Evolutionary conservation across 30 jellyfish, hydroid and myxozoan species (phyloP), one percentile per base, ranked within the genome.

Genomic region (Turritopsis dohrnii): DNA sequence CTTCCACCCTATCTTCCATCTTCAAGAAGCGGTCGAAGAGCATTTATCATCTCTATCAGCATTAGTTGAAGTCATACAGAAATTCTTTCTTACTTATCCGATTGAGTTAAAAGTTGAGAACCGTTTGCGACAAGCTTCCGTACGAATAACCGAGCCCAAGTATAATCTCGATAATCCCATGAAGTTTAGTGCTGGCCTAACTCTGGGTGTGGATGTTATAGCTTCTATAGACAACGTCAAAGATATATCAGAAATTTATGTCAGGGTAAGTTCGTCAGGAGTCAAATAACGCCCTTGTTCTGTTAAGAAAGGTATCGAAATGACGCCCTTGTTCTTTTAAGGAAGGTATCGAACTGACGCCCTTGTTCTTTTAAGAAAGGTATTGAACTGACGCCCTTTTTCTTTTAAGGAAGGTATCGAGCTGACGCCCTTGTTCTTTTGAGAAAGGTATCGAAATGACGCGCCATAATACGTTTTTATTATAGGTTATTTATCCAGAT

Each of bases 401-500:
- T n/a, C n/a, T n/a, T n/a, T n/a, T n/a, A n/a, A n/a, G n/a, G n/a
- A n/a, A n/a, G n/a, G n/a, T n/a, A n/a, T n/a, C n/a, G n/a, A n/a
- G n/a, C n/a, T n/a, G n/a, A n/a, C n/a, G 24, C 21, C n/a, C n/a
- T 72, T 17, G 31, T 19, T 19, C n/a, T n/a, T n/a, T n/a, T n/a
- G 60, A 41, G 13, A 41, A 3, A 5, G 5, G 9, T 5, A 41
- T 41, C 5, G 60, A 41, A 41, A 3, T 41, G 13, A 41, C 5
- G 60, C 60, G 13, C 13, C 60, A 13, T 41, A 13, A 3, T 41
- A 54, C 28, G 9, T 28, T 72, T 79, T 53, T 19, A 69, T 83
- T 29, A 18, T 73, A 93, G 96, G 89, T 93, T 52, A 82, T 79
- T 53, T 93, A 93, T 75, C 98, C 98, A 13, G 96, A 93, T 66